phyloP scores from a whole-genome alignment of 1,140 invertebrate genomes.

The Psilanteris sp. region DNA sequence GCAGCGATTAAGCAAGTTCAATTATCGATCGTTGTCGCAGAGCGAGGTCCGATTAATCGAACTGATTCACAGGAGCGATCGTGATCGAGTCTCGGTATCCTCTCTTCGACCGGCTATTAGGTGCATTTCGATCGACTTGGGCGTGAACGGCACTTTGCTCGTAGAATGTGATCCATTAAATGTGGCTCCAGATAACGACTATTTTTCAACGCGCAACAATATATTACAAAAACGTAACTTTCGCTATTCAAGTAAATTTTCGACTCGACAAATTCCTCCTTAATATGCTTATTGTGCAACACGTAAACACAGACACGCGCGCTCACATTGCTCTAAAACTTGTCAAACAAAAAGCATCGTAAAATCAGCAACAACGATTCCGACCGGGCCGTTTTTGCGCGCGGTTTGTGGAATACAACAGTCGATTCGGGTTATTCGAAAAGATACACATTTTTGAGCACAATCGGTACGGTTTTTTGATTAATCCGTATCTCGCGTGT shows the following conservation, averaged over 20 bases:
- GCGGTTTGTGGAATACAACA: too few species aligned
- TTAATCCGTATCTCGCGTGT: constrained; percentile 5
- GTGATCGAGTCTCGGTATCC: constrained; percentile 53
- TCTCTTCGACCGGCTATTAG: constrained; percentile 44
- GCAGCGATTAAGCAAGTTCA: constrained; percentile 67
- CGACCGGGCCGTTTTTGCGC: too few species aligned
- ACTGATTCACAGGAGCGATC: constrained; percentile 65
- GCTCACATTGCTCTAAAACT: neutral
- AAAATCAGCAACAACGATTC: too few species aligned
- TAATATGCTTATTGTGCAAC: neutral
- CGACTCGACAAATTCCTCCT: constrained; percentile 39
- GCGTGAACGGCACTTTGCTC: constrained; percentile 55
- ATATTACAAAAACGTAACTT: constrained; percentile 42
- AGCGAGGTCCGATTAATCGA: constrained; percentile 68
- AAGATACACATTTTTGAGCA: neutral
- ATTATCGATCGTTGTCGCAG: constrained; percentile 71
- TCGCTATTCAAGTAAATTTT: constrained; percentile 51
- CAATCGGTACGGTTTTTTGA: neutral
- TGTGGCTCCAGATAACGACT: constrained; percentile 41
- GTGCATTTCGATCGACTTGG: constrained; percentile 55
- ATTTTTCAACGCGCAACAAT: constrained; percentile 52
- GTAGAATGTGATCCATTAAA: constrained; percentile 53
- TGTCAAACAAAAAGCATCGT: too few species aligned
- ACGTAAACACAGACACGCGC: too few species aligned
- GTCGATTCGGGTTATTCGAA: neutral